phyloP scores from a whole-genome alignment of 1,140 invertebrate species.

The Andricus grossulariae region DNA sequence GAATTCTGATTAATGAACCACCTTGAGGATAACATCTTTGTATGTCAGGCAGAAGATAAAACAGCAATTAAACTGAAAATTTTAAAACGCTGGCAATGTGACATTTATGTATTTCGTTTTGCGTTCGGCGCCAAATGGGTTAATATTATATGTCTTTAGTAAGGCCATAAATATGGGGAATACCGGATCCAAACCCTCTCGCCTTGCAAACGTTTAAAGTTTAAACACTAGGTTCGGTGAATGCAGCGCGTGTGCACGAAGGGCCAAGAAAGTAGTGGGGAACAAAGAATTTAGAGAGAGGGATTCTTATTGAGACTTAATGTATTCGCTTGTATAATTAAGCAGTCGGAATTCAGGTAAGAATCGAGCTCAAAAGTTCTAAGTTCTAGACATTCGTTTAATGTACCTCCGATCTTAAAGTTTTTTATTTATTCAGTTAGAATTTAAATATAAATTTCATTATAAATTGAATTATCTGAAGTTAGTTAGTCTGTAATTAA shows the following conservation, averaged over 20 bases:
- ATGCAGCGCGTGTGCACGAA: background rate
- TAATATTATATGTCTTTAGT: constrained; percentile 28
- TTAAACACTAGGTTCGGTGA: constrained; percentile 1
- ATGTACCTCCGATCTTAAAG: too few relatives aligned
- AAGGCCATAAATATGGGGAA: constrained; percentile 27
- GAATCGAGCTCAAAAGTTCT: background rate
- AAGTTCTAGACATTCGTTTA: too few relatives aligned
- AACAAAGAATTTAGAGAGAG: constrained; percentile 20
- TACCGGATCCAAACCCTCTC: constrained; percentile 21
- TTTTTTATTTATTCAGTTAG: too few relatives aligned
- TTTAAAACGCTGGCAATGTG: constrained; percentile 21
- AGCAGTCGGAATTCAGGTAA: background rate
- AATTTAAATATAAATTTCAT: too few relatives aligned
- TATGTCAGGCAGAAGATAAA: background rate
- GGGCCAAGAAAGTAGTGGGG: background rate
- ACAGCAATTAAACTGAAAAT: constrained; percentile 11
- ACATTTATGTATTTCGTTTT: constrained; percentile 20
- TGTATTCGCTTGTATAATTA: constrained; percentile 28
- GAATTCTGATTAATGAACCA: too few relatives aligned
- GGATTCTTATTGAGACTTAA: constrained; percentile 30
- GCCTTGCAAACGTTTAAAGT: background rate
- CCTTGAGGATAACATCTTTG: background rate
- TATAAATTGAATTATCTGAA: too few relatives aligned
- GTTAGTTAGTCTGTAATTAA: too few relatives aligned
- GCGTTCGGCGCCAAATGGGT: constrained; percentile 22